A percentile compares a stretch with the other conserved stretches of the same genome.
Conservation (phyloP, 1,140 invertebrate genomes). For the Rhyacophila brunnea region DNA sequence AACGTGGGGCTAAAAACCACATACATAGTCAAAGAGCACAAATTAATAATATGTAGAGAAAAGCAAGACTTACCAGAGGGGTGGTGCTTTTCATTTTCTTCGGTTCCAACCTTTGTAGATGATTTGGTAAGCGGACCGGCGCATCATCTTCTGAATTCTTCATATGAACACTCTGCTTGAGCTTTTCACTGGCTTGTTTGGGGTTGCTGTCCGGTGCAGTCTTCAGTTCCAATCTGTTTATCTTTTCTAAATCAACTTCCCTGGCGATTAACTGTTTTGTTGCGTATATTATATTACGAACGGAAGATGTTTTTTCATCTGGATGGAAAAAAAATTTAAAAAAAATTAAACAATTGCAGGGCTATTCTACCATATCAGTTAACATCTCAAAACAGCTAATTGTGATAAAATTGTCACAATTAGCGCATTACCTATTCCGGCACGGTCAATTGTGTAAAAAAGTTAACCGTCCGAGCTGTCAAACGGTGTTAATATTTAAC, state of each 20-base stretch:
- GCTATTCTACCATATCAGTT: too few relatives aligned
- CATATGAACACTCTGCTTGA: not conserved
- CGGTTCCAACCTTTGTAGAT: conserved; percentile 63
- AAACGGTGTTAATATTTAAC: too few relatives aligned
- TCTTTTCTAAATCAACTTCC: conserved; percentile 73
- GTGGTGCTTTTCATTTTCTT: conserved; percentile 47
- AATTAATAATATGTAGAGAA: too few relatives aligned
- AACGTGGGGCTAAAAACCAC: too few relatives aligned
- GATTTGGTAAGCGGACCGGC: conserved; percentile 55
- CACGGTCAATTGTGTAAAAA: too few relatives aligned
- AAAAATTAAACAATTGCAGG: too few relatives aligned
- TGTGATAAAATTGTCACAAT: too few relatives aligned
- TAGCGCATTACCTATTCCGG: too few relatives aligned
- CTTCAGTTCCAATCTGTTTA: conserved; percentile 42
- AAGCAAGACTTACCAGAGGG: conserved; percentile 46
- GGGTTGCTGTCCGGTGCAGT: conserved; percentile 1
- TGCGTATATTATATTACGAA: conserved; percentile 58
- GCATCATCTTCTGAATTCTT: conserved; percentile 10
- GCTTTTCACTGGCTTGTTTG: not conserved
- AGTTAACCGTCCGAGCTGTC: too few relatives aligned
- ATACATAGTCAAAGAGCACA: too few relatives aligned
- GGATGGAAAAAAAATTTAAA: too few relatives aligned
- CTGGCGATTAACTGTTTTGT: conserved; percentile 75
- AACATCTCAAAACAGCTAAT: too few relatives aligned
- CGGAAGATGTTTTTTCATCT: conserved; percentile 29